These are phyloP conservation scores for Isoperla grammatica DNA, from an alignment of 2,888 invertebrate genomes.

Conservation along the genomic window DNA sequence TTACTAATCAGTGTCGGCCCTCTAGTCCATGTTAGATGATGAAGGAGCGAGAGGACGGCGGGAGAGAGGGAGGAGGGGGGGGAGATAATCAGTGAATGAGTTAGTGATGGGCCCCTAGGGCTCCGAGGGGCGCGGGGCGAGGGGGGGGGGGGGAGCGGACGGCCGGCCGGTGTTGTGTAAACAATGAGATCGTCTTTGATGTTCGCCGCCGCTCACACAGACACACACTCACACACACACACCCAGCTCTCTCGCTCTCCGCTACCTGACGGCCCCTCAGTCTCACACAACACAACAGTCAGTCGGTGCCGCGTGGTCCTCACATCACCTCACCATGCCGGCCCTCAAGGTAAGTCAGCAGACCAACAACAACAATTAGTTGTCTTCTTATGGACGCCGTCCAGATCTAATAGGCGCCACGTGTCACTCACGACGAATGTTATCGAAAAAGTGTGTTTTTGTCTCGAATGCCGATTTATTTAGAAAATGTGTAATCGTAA, in stretches of 20 bases:
- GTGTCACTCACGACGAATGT: too few relatives aligned
- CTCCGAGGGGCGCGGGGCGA: neutral
- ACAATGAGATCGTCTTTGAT: conserved; percentile 12
- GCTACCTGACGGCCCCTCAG: neutral
- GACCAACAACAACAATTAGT: too few relatives aligned
- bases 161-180: conserved; percentile 15
- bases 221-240: neutral
- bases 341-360: too few relatives aligned
- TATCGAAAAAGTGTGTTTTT: too few relatives aligned
- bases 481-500: too few relatives aligned
- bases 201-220: neutral
- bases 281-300: neutral
- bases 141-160: neutral
- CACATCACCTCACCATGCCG: neutral
- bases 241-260: neutral
- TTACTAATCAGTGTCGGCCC: conserved; percentile 7
- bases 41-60: neutral
- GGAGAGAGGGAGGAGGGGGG: neutral
- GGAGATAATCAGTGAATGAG: conserved; percentile 18
- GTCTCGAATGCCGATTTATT: too few relatives aligned
- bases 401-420: too few relatives aligned
- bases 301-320: neutral
- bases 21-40: conserved; percentile 8
- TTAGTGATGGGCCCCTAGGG: conserved; percentile 13
- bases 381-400: too few relatives aligned